A percentile compares a stretch with the other conserved stretches of the same genome.
Conservation (phyloP, 2,888 invertebrate species). For the Eudasyphora cyanicolor region DNA sequence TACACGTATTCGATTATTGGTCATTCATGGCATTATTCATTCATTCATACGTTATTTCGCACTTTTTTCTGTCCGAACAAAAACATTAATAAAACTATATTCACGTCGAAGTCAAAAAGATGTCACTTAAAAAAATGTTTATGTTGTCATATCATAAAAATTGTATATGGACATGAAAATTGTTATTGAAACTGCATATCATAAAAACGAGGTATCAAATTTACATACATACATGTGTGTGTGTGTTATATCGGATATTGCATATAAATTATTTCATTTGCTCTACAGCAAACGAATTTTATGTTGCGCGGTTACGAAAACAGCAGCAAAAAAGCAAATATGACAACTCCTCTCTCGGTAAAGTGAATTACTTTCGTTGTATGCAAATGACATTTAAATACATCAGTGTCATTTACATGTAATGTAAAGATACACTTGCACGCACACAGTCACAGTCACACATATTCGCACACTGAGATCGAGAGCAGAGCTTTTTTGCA, state of each 20-base stretch:
- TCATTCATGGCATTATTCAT: background rate
- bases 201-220: background rate
- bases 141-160: background rate
- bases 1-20: background rate
- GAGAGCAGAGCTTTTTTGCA: background rate
- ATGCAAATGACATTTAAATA: slow-evolving; percentile 35
- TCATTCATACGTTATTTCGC: background rate
- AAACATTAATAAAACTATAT: background rate
- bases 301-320: too few species aligned
- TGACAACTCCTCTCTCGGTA: too few species aligned
- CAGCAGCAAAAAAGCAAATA: background rate
- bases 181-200: background rate
- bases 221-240: too few species aligned
- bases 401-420: slow-evolving; percentile 29
- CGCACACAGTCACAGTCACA: background rate
- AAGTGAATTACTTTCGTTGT: slow-evolving; percentile 25
- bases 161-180: background rate
- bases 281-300: background rate
- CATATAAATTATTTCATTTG: slow-evolving; percentile 6
- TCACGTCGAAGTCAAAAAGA: background rate
- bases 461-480: background rate
- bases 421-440: background rate
- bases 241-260: background rate
- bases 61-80: background rate
- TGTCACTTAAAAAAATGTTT: background rate